Evolutionary conservation across 2,113 vertebrate genomes (phyloP).

Genomic region (Antechinus flavipes): DNA sequence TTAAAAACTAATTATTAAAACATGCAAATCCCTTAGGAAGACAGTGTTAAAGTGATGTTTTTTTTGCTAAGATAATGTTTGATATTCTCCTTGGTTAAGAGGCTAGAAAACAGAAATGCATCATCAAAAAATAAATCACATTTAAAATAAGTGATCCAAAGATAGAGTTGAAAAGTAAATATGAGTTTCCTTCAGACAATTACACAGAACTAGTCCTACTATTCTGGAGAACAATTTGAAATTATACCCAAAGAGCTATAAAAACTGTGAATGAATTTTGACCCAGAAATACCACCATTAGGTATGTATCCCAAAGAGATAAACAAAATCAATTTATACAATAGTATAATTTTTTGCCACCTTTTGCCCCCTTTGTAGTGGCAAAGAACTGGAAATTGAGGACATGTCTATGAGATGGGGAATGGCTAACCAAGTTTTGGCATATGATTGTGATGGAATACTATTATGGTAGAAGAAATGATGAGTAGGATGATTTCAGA

Average conservation of each 20-base stretch:
- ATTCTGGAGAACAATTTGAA: background rate
- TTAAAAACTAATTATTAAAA: slow-evolving; percentile 81
- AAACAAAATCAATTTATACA: background rate
- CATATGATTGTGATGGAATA: background rate
- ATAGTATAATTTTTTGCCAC: background rate
- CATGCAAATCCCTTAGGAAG: slow-evolving; percentile 68
- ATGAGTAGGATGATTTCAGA: background rate
- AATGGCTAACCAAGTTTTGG: background rate
- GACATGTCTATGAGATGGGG: background rate
- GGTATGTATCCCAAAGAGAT: background rate
- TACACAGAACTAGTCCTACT: background rate
- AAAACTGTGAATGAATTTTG: background rate
- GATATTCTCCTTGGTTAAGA: slow-evolving; percentile 59
- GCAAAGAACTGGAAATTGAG: background rate
- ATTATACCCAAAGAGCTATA: background rate
- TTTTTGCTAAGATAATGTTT: slow-evolving; percentile 61
- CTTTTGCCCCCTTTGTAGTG: background rate
- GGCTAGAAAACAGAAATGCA: slow-evolving; percentile 50
- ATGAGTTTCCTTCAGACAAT: background rate
- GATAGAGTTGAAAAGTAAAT: background rate
- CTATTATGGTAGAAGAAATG: background rate
- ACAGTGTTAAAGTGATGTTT: slow-evolving; percentile 54
- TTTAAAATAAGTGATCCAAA: slow-evolving; percentile 16
- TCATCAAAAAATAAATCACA: slow-evolving; percentile 34
- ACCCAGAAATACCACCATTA: background rate